Percentiles rank a stretch among this genome's conserved stretches.
phyloP scores from a whole-genome alignment of 1,140 invertebrate species.

The Sycophila sp. region DNA sequence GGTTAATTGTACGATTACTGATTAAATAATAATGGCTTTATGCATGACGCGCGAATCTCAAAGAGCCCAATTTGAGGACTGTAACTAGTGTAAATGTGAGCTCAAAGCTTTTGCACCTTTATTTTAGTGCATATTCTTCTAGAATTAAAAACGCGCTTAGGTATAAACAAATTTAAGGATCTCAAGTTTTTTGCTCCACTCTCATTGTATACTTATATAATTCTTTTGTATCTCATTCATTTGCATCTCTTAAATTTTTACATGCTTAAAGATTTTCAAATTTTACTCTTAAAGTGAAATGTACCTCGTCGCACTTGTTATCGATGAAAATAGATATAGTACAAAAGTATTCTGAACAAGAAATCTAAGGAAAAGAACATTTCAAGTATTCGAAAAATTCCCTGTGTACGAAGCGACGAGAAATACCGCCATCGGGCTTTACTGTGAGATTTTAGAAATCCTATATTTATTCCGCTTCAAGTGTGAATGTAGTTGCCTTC shows the following conservation, averaged over 20 bases:
- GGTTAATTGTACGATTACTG: conserved; percentile 28
- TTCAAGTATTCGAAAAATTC: no score
- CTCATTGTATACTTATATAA: no score
- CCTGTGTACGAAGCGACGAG: no score
- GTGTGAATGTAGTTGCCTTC: neutral
- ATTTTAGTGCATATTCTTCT: no score
- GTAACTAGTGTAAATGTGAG: conserved; percentile 28
- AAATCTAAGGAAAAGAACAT: no score
- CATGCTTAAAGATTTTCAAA: conserved; percentile 2
- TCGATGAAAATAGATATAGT: no score
- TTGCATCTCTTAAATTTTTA: no score
- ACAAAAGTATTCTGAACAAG: no score
- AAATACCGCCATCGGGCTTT: no score
- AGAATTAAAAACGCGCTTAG: no score
- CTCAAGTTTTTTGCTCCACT: conserved; percentile 4
- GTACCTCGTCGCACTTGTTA: no score
- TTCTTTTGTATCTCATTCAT: no score
- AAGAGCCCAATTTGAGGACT: neutral
- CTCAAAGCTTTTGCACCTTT: conserved; percentile 2
- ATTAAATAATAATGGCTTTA: conserved; percentile 16
- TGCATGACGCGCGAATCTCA: conserved; percentile 15
- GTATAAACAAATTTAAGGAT: conserved; percentile 20
- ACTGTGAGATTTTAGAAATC: neutral
- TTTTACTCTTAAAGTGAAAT: neutral
- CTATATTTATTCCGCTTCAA: conserved; percentile 1